These are phyloP conservation scores for Drosophila subpulchrella DNA, from an alignment of 1,140 invertebrate species.

Conservation along the genomic window DNA sequence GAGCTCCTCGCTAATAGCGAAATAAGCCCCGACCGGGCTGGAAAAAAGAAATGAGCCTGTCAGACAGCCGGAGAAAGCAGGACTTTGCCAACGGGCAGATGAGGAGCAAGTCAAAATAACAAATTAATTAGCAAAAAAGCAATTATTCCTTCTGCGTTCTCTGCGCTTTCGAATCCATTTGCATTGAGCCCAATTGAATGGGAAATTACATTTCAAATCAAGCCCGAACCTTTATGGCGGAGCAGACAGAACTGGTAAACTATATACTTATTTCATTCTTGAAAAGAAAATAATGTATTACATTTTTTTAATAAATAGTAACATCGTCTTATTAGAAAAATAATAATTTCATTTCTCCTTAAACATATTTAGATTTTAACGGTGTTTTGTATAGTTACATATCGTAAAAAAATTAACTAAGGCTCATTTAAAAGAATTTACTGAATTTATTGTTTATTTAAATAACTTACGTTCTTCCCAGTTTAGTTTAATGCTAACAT, in stretches of 20 bases:
- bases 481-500: no score
- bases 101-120: slow-evolving; percentile 69
- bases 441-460: no score
- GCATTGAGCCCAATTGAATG: slow-evolving; percentile 45
- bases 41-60: slow-evolving; percentile 35
- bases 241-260: neutral
- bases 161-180: slow-evolving; percentile 32
- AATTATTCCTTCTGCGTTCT: slow-evolving; percentile 55
- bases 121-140: slow-evolving; percentile 79
- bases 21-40: slow-evolving; percentile 36
- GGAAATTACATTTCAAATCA: slow-evolving; percentile 33
- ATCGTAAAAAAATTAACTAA: no score
- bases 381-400: no score
- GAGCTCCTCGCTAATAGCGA: slow-evolving; percentile 57
- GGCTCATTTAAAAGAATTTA: no score
- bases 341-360: no score
- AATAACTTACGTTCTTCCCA: no score
- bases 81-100: slow-evolving; percentile 25
- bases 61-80: slow-evolving; percentile 7
- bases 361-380: no score
- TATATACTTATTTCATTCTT: neutral
- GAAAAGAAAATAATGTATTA: no score
- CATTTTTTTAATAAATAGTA: no score
- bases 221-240: neutral
- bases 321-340: no score